phyloP scores from a whole-genome alignment of 2,113 vertebrate species.

The Xiphophorus hellerii region DNA sequence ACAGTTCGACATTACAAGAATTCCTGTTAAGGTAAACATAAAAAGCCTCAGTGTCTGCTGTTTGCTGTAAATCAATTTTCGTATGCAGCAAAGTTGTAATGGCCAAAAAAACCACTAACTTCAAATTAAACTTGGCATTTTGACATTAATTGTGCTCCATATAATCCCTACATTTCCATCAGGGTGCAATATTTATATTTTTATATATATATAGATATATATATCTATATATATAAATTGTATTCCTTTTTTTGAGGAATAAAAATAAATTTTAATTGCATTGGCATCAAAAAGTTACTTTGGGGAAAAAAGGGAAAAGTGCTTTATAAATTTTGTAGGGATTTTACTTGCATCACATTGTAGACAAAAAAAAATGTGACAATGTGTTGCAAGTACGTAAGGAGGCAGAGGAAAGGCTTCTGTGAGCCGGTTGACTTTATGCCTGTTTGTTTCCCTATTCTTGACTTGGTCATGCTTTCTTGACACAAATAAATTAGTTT shows the following conservation, averaged over 20 bases:
- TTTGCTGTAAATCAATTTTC: slow-evolving; percentile 11
- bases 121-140: slow-evolving; percentile 6
- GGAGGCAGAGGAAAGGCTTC: slow-evolving; percentile 59
- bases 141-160: slow-evolving; percentile 45
- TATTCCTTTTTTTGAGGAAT: not conserved
- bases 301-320: not conserved
- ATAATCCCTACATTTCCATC: slow-evolving; percentile 13
- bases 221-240: not conserved
- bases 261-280: slow-evolving; percentile 30
- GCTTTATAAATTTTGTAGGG: slow-evolving; percentile 10
- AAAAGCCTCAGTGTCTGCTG: slow-evolving; percentile 55
- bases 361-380: not conserved
- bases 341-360: not conserved
- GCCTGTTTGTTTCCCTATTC: slow-evolving; percentile 71
- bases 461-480: slow-evolving; percentile 49
- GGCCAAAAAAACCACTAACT: slow-evolving; percentile 6
- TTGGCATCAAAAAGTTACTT: slow-evolving; percentile 21
- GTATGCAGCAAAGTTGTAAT: not conserved
- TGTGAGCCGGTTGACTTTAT: slow-evolving; percentile 60
- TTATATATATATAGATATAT: not conserved
- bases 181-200: slow-evolving; percentile 6
- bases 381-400: slow-evolving; percentile 9
- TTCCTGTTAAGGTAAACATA: slow-evolving; percentile 51
- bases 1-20: slow-evolving; percentile 48
- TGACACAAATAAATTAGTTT: slow-evolving; percentile 30